These are phyloP conservation scores for Gallinago nigripennis DNA, from an alignment of 2,797 vertebrate genomes.

Conservation along the genomic window DNA sequence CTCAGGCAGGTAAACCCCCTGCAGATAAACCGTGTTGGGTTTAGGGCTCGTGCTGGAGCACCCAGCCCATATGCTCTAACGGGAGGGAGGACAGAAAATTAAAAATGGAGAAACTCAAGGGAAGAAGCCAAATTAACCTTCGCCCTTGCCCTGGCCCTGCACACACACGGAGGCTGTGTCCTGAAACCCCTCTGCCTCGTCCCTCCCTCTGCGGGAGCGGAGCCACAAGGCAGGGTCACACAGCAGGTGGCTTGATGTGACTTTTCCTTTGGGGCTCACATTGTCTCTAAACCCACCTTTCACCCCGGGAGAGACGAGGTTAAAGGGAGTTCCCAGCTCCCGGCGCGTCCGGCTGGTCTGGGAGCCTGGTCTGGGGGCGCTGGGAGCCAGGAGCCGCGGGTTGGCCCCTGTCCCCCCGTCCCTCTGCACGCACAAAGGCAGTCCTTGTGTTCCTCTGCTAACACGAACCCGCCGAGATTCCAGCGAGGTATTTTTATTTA, in stretches of 20 bases:
- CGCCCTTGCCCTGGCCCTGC: not conserved
- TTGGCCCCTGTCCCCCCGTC: not conserved
- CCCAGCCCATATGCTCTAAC: not conserved
- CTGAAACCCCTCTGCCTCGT: not conserved
- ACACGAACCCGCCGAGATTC: not conserved
- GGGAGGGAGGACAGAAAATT: not conserved
- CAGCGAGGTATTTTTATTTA: constrained; percentile 33
- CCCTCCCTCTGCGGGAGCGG: not conserved
- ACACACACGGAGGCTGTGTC: accelerated
- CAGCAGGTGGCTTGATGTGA: not conserved
- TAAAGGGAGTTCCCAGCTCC: not conserved
- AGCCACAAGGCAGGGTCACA: not conserved
- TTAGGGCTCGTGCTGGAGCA: not conserved
- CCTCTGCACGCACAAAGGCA: not conserved
- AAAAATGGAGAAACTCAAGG: not conserved
- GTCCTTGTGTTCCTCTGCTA: not conserved
- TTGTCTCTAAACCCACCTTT: not conserved
- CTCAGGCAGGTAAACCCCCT: not conserved
- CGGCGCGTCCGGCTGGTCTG: accelerated
- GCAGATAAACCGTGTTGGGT: not conserved
- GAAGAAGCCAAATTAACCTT: not conserved
- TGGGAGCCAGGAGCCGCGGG: not conserved
- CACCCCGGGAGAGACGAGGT: not conserved
- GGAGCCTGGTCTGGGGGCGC: not conserved
- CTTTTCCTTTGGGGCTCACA: not conserved